Evolutionary conservation across 2,797 vertebrate species (phyloP).

Genomic region (Staurois parvus): DNA sequence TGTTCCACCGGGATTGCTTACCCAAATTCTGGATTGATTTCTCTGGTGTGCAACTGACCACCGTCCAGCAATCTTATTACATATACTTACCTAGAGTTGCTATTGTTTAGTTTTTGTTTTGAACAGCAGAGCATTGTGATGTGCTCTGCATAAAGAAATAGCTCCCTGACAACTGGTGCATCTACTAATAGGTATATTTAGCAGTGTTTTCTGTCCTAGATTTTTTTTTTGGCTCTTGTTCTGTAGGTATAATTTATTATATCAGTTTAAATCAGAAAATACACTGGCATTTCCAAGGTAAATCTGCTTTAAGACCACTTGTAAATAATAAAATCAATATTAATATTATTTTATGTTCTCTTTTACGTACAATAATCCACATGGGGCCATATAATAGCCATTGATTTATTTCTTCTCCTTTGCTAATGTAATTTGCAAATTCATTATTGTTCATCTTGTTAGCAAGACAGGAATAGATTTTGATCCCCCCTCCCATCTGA

Average conservation of each 20-base stretch:
- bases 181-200: not conserved
- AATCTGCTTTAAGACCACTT: not conserved
- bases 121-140: too few relatives aligned
- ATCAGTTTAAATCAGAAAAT: not conserved
- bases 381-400: slow-evolving; percentile 8
- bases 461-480: slow-evolving; percentile 11
- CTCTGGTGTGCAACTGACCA: too few relatives aligned
- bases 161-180: not conserved
- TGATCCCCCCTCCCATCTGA: not conserved
- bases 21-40: too few relatives aligned
- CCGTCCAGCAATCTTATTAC: too few relatives aligned
- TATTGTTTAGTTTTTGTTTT: too few relatives aligned
- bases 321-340: slow-evolving; percentile 40
- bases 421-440: slow-evolving; percentile 12
- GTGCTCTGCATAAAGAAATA: too few relatives aligned
- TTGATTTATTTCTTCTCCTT: slow-evolving; percentile 20
- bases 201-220: not conserved
- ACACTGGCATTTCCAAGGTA: not conserved
- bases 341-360: slow-evolving; percentile 27
- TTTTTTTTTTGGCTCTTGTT: not conserved
- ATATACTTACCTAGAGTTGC: too few relatives aligned
- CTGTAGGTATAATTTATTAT: not conserved
- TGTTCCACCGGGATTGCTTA: too few relatives aligned
- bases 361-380: not conserved
- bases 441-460: slow-evolving; percentile 33